These are phyloP conservation scores for Chanos chanos DNA, from an alignment of 2,797 vertebrate species.

Conservation along the genomic window DNA sequence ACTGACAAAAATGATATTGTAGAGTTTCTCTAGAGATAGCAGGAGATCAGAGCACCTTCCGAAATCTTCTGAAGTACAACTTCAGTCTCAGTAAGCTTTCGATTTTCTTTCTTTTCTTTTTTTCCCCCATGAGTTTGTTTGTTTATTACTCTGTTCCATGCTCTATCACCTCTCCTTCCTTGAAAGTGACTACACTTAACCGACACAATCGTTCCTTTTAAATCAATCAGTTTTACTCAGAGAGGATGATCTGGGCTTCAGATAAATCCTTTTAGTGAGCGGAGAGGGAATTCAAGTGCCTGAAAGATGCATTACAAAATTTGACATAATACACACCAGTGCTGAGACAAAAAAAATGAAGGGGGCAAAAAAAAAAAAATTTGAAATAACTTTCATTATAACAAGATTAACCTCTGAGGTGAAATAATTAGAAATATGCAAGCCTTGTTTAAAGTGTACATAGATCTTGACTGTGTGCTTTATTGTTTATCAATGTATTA, in stretches of 20 bases:
- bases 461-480: too few relatives aligned
- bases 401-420: too few relatives aligned
- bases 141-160: conserved; percentile 36
- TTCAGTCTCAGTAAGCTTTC: conserved; percentile 38
- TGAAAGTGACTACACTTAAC: conserved; percentile 8
- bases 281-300: too few relatives aligned
- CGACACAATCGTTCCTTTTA: conserved; percentile 4
- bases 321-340: too few relatives aligned
- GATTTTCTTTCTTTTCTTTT: too few relatives aligned
- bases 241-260: not conserved
- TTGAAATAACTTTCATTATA: too few relatives aligned
- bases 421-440: too few relatives aligned
- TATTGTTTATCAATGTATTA: too few relatives aligned
- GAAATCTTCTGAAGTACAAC: conserved; percentile 48
- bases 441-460: too few relatives aligned
- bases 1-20: conserved; percentile 57
- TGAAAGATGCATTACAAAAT: too few relatives aligned
- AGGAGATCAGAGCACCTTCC: conserved; percentile 49
- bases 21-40: conserved; percentile 53
- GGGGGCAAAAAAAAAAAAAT: too few relatives aligned
- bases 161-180: not conserved
- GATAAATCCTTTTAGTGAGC: not conserved
- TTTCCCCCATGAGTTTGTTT: conserved; percentile 21
- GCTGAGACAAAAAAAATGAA: too few relatives aligned
- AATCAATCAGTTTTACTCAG: not conserved